A percentile compares a stretch with the other conserved stretches of the same genome.
These are phyloP conservation scores for Vombatus ursinus DNA, from an alignment of 2,113 vertebrate genomes.

Conservation along the genomic window DNA sequence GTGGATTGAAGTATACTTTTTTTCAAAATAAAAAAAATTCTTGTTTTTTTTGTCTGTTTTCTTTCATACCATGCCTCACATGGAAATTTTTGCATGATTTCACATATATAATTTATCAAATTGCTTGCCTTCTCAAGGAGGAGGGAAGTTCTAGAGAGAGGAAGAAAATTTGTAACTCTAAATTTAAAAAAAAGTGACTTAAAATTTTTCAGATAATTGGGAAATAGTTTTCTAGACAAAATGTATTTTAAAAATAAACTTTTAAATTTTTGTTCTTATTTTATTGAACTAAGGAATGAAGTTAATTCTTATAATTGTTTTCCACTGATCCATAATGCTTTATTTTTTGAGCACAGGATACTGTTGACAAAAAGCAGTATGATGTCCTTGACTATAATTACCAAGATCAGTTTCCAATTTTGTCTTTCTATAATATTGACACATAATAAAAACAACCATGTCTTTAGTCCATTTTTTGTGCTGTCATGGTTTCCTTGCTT, in stretches of 20 bases:
- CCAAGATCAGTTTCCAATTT: background rate
- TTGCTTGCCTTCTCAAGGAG: too few species aligned
- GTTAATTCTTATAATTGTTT: background rate
- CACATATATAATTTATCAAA: too few species aligned
- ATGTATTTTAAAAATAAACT: background rate
- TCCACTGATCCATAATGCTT: background rate
- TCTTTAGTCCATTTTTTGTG: background rate
- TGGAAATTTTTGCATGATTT: too few species aligned
- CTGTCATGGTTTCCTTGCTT: background rate
- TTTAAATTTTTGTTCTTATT: background rate
- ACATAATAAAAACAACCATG: too few species aligned
- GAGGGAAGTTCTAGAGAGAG: too few species aligned
- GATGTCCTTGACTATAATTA: background rate
- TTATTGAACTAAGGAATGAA: background rate
- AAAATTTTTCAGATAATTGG: background rate
- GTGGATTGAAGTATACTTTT: too few species aligned
- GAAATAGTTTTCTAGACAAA: background rate
- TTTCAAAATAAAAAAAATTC: too few species aligned
- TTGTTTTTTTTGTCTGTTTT: too few species aligned
- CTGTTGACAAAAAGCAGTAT: background rate
- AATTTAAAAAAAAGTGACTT: too few species aligned
- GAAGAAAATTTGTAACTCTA: too few species aligned
- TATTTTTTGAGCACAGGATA: background rate
- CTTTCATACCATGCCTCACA: too few species aligned
- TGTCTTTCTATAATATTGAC: background rate